phyloP scores from a whole-genome alignment of 53 echinoderm and acorn worm species.

The Arbacia lixula region DNA sequence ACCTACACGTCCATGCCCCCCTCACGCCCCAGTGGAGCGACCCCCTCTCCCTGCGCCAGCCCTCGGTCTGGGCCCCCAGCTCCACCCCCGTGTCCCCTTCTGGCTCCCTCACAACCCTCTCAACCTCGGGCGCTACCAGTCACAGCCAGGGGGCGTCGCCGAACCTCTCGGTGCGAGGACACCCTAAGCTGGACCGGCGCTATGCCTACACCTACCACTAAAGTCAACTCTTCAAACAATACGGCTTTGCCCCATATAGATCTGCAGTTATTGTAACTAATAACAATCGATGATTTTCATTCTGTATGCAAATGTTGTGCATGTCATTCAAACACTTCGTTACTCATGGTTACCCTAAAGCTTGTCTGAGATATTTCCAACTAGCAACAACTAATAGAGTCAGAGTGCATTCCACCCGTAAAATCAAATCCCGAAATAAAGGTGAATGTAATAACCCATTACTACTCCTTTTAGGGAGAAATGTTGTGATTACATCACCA shows the following conservation, averaged over 20 bases:
- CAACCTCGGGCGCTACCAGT: conserved; percentile 72
- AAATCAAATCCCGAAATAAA: too few species aligned
- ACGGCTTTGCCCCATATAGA: too few species aligned
- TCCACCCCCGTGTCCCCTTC: conserved; percentile 89
- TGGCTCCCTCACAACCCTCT: conserved; percentile 80
- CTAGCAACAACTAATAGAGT: too few species aligned
- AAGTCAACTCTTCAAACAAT: too few species aligned
- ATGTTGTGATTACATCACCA: neutral
- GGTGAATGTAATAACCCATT: too few species aligned
- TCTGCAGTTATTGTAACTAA: too few species aligned
- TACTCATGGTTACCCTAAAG: too few species aligned
- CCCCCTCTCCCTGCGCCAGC: conserved; percentile 81
- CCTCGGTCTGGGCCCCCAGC: conserved; percentile 76
- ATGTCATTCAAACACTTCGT: too few species aligned
- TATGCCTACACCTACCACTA: conserved; percentile 76
- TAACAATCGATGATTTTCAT: neutral
- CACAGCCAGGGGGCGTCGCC: conserved; percentile 56
- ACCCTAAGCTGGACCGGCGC: conserved; percentile 84
- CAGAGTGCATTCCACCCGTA: too few species aligned
- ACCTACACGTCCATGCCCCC: conserved; percentile 91
- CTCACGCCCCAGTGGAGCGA: conserved; percentile 99
- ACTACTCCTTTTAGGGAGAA: neutral
- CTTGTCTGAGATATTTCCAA: too few species aligned
- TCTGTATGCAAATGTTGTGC: too few species aligned
- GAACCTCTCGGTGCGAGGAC: conserved; percentile 55